These are phyloP conservation scores for Umimayanthus chanpuru DNA, from an alignment of 92 coral and sea anemone species.

Conservation along the genomic window DNA sequence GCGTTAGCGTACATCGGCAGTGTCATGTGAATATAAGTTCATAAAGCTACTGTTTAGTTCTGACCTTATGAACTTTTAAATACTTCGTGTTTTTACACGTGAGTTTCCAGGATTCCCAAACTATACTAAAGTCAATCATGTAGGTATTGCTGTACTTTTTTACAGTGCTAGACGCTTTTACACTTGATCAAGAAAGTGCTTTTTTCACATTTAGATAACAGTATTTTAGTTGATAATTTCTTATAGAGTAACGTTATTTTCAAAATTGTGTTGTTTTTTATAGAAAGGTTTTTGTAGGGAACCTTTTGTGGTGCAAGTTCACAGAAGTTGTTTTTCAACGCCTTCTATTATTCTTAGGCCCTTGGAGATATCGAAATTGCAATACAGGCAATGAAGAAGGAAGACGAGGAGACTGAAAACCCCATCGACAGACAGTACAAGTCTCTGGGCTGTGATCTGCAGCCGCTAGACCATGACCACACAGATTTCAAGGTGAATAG, in stretches of 20 bases:
- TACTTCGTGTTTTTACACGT: not conserved
- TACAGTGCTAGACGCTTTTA: too few relatives aligned
- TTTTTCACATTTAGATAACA: not conserved
- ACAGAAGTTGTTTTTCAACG: not conserved
- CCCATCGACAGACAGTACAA: conserved; percentile 91
- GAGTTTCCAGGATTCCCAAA: too few relatives aligned
- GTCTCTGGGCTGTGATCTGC: conserved; percentile 78
- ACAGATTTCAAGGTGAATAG: conserved; percentile 75
- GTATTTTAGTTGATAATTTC: too few relatives aligned
- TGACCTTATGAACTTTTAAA: not conserved
- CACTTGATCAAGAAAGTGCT: too few relatives aligned
- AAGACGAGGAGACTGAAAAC: conserved; percentile 72
- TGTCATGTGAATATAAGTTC: too few relatives aligned
- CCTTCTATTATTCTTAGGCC: conserved; percentile 54
- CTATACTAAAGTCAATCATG: not conserved
- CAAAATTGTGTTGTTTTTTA: too few relatives aligned
- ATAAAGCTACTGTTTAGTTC: too few relatives aligned
- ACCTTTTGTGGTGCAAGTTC: too few relatives aligned
- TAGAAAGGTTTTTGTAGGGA: too few relatives aligned
- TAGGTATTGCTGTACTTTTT: not conserved
- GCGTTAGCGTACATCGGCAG: too few relatives aligned
- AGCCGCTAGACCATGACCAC: conserved; percentile 76
- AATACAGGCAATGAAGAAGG: conserved; percentile 78
- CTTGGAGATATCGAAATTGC: conserved; percentile 98
- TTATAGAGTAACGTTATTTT: too few relatives aligned